Evolutionary conservation across 2,113 vertebrate genomes (phyloP), one percentile per base, ranked within the genome.

Genomic region (Holacanthus passer): DNA sequence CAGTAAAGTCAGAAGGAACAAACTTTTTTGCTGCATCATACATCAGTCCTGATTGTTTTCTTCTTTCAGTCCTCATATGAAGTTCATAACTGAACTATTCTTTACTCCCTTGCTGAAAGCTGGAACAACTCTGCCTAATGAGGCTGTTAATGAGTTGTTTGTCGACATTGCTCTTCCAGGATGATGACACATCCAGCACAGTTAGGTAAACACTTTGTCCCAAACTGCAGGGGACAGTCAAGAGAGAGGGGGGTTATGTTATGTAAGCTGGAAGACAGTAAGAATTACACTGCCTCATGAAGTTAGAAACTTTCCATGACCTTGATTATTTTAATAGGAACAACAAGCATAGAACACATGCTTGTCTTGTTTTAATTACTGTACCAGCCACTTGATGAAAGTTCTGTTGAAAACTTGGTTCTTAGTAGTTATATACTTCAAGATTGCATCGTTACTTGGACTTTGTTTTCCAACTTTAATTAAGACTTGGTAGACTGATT

Each of bases 101-200:
- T 70, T 64, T 37, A 75, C 37, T 89, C 87, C 82, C 90, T 50
- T 14, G 88, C 31, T 82, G 77, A 73, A 72, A 35, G 12, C 20
- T 31, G 48, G 0, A 78, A 77, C 37, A 72, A 24, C 37, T 75
- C 67, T 17, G 35, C 19, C 59, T 90, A 84, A 89, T 85, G 86
- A 89, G 83, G 45, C 56, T 58, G 76, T 80, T 92, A 92, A 93
- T 91, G 83, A 93, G 77, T 22, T 92, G 79, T 89, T 88, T 90
- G 85, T 92, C 41, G 65, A 73, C 73, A n/a, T 29, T 79, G 79
- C 60, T 77, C 17, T 16, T 29, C 60, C 27, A 67, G 53, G 74
- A 82, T 89, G 87, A 90, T 87, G 87, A 88, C 75, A 88, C 60
- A 76, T 60, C 39, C 22, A 64, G 14, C 83, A 37, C 48, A 80